These are phyloP conservation scores for Hydrolagus affinis DNA, from an alignment of 2,113 vertebrate genomes.

Conservation along the genomic window DNA sequence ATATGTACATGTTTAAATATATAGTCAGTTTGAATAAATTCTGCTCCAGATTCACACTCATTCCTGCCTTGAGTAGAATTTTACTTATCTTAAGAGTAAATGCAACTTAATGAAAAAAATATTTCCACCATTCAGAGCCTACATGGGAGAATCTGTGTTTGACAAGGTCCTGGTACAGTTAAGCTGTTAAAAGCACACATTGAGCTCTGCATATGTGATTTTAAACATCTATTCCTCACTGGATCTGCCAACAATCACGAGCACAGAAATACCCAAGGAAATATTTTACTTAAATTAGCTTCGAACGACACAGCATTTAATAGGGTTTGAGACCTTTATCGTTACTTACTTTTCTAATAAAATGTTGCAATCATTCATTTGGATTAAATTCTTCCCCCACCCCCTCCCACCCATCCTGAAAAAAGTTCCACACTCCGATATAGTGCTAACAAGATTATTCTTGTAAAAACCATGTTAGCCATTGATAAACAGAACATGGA, in stretches of 20 bases:
- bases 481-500: constrained; percentile 6
- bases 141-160: background rate
- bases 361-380: constrained; percentile 15
- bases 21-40: too few relatives aligned
- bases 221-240: constrained; percentile 22
- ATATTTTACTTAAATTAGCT: background rate
- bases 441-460: background rate
- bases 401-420: too few relatives aligned
- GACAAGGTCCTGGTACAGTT: background rate
- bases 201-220: constrained; percentile 23
- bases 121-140: background rate
- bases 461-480: background rate
- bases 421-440: background rate
- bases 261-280: background rate
- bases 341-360: constrained; percentile 14
- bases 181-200: background rate
- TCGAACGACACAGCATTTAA: constrained; percentile 6
- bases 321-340: constrained; percentile 21
- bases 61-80: background rate
- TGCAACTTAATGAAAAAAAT: background rate
- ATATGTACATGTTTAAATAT: too few relatives aligned
- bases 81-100: background rate
- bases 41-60: background rate
- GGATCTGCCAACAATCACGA: background rate
- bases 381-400: background rate